Base-by-base conservation (phyloP, 2,797 vertebrate species). In the Rhynchotus rufescens region DNA sequence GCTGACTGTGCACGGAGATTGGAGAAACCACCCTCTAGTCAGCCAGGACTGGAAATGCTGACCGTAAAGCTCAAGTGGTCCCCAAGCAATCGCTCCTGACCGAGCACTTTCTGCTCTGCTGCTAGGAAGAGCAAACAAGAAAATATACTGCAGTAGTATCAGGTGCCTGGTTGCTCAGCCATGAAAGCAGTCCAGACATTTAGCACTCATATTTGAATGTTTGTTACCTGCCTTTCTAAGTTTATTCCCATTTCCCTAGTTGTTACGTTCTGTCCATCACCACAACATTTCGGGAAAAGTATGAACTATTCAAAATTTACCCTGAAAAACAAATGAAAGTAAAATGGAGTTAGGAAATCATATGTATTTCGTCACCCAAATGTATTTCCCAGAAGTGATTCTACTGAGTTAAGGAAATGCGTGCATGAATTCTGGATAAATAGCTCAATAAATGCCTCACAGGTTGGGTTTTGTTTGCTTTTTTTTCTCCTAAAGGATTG, bases 361-460 rank as follows among this genome's bases (percentile, higher is more conserved):
- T 42, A 80, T 66, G 36, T 42, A 61, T 66, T 80, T 90, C 67
- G 65, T 15, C 44, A 78, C 82, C 66, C 62, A 87, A 57, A 57
- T 45, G 32, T 60, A 80, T 84, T 90, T 86, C 59, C 17, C 72
- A 54, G 21, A 76, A 77, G 54, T 20, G 65, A 71, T 84, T 90
- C 89, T 84, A 77, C 61, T 71, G 68, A 62, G 38, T 93, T 73
- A 87, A 87, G 72, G 75, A 40, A 88, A 9, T 44, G 26, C 36
- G 22, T 14, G 44, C 40, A n/a, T 65, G 32, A 86, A 80, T 77
- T 84, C 32, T 0, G 2, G 40, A 32, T 74, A 57, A n/a, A 25
- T 71, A 61, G 64, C 84, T 94, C 82, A 82, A 86, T 77, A 90
- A 89, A 75, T 40, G 76, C 36, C 49, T 36, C 66, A 75, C 59